These are phyloP conservation scores for Emydura subglobosa DNA, from an alignment of 2,113 vertebrate species.

Conservation along the genomic window DNA sequence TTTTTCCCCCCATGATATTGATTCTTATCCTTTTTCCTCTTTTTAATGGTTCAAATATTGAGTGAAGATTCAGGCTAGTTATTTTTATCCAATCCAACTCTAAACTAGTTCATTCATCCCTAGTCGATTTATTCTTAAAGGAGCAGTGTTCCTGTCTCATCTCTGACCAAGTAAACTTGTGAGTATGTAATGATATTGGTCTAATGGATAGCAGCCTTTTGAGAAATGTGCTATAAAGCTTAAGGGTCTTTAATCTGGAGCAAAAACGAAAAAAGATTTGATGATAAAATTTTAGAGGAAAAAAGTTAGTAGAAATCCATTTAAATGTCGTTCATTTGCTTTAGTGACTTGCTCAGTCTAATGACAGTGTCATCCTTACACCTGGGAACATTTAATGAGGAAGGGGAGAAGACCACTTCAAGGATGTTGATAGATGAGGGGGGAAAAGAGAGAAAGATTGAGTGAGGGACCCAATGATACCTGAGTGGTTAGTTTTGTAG, in stretches of 20 bases:
- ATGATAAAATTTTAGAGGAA: not conserved
- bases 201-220: not conserved
- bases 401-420: not conserved
- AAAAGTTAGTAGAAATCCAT: not conserved
- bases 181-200: not conserved
- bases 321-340: not conserved
- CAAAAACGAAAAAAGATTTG: not conserved
- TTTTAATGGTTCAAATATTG: not conserved
- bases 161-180: not conserved
- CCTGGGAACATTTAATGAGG: not conserved
- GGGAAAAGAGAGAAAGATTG: no score
- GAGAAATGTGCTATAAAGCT: not conserved
- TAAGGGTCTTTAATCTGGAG: not conserved
- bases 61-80: not conserved
- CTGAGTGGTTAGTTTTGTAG: not conserved
- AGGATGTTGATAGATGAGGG: not conserved
- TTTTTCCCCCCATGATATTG: not conserved
- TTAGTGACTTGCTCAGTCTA: not conserved
- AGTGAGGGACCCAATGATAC: not conserved
- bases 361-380: not conserved
- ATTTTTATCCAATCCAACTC: conserved; percentile 20
- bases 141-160: not conserved
- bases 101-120: conserved; percentile 5
- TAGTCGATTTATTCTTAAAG: not conserved
- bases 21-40: not conserved